Conservation (phyloP, 2,797 vertebrate species). For the Onychomys torridus region DNA sequence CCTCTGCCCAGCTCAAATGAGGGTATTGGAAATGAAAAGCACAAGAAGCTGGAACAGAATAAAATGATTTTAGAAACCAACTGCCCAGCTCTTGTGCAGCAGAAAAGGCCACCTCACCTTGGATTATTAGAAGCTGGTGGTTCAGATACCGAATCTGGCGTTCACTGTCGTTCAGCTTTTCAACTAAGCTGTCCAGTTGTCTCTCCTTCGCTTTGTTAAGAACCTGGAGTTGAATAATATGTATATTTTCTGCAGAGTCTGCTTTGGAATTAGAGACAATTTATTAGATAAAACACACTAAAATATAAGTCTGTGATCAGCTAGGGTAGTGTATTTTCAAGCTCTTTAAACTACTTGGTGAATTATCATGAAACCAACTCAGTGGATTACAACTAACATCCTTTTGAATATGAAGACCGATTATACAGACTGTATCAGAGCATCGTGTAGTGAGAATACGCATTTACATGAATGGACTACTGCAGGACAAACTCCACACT, state of each 20-base stretch:
- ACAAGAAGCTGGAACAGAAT: background rate
- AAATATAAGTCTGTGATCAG: conserved; percentile 22
- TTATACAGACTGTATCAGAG: background rate
- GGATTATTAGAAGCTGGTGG: conserved; percentile 95
- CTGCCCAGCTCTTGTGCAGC: no score
- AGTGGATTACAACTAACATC: background rate
- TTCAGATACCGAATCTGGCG: conserved; percentile 94
- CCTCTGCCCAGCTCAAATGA: background rate
- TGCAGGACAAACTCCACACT: background rate
- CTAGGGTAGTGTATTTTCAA: conserved; percentile 29
- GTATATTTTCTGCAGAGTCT: conserved; percentile 93
- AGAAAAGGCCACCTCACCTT: conserved; percentile 88
- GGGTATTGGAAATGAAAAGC: background rate
- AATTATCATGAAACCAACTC: conserved; percentile 6
- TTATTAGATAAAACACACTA: conserved; percentile 60
- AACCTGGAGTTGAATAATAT: conserved; percentile 94
- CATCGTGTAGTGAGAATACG: background rate
- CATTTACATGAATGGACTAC: background rate
- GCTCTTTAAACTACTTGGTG: background rate
- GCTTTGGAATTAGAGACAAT: conserved; percentile 70
- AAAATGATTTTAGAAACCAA: background rate
- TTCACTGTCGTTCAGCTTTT: conserved; percentile 93
- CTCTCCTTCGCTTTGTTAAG: conserved; percentile 95
- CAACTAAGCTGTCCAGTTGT: conserved; percentile 93
- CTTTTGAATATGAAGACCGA: background rate